phyloP scores from a whole-genome alignment of 2,113 vertebrate genomes.

The Helogale parvula region DNA sequence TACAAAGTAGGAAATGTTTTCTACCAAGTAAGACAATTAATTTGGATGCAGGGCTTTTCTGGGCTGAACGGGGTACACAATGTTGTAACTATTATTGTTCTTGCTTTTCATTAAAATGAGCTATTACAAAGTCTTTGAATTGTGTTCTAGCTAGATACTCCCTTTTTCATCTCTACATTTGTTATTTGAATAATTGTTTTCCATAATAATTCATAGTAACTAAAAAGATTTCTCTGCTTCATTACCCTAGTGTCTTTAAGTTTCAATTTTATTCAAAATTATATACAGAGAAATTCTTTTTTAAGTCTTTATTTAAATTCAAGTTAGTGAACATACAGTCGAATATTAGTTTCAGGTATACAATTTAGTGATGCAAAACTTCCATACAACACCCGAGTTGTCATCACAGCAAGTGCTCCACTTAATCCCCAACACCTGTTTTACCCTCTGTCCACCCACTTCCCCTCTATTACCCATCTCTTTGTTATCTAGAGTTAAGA shows the following conservation, averaged over 20 bases:
- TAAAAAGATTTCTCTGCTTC: not conserved
- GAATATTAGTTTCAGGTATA: not conserved
- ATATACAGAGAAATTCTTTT: not conserved
- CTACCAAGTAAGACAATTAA: not conserved
- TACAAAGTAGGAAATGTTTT: not conserved
- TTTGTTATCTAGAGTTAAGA: not conserved
- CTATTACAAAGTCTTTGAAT: not conserved
- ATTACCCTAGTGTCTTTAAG: not conserved
- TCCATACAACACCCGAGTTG: not conserved
- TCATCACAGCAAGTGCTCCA: not conserved
- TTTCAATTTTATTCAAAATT: not conserved
- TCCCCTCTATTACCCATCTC: not conserved
- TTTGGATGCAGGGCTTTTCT: not conserved
- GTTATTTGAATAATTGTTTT: not conserved
- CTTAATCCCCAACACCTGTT: not conserved
- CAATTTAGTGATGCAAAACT: not conserved
- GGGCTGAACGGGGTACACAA: not conserved
- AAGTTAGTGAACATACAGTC: not conserved
- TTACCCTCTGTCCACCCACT: not conserved
- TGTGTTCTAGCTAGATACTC: not conserved
- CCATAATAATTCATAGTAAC: not conserved
- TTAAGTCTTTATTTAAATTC: not conserved
- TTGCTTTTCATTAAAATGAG: not conserved
- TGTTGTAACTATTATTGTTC: not conserved
- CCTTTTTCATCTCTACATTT: not conserved